A percentile compares a stretch with the other conserved stretches of the same genome.
Evolutionary conservation across 2,113 vertebrate genomes (phyloP).

Genomic region (Menura novaehollandiae): DNA sequence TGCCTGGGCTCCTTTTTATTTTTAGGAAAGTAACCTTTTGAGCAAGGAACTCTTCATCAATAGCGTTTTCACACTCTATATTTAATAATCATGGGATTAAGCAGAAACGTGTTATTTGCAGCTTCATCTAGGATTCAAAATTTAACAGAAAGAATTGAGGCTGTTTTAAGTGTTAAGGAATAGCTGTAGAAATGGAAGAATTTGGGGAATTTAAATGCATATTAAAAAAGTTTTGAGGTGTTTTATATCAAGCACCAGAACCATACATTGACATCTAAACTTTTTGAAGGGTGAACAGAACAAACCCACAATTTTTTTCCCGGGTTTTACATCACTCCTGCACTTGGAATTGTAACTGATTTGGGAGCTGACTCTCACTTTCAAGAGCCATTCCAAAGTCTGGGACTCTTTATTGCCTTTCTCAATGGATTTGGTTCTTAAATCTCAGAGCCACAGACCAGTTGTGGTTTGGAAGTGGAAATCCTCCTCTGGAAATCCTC

Average conservation of each 20-base stretch:
- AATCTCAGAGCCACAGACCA: neutral
- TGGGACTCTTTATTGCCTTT: neutral
- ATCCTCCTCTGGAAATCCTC: neutral
- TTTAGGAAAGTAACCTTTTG: conserved; percentile 57
- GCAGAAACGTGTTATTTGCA: neutral
- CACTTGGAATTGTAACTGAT: neutral
- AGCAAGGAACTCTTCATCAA: conserved; percentile 16
- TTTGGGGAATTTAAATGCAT: neutral
- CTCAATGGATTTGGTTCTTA: neutral
- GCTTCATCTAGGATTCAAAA: neutral
- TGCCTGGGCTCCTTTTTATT: neutral
- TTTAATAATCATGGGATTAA: neutral
- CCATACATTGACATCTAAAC: fast-evolving
- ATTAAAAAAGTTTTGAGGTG: neutral
- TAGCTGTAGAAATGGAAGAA: neutral
- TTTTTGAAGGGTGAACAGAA: neutral
- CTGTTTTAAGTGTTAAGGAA: neutral
- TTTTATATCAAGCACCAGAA: neutral
- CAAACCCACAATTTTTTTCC: neutral
- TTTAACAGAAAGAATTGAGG: neutral
- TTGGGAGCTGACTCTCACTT: neutral
- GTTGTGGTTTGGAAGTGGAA: neutral
- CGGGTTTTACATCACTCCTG: neutral
- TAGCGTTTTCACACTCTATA: neutral
- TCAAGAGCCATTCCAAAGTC: neutral